phyloP scores from a whole-genome alignment of 2,888 invertebrate species.

The Gastrophysa polygoni region DNA sequence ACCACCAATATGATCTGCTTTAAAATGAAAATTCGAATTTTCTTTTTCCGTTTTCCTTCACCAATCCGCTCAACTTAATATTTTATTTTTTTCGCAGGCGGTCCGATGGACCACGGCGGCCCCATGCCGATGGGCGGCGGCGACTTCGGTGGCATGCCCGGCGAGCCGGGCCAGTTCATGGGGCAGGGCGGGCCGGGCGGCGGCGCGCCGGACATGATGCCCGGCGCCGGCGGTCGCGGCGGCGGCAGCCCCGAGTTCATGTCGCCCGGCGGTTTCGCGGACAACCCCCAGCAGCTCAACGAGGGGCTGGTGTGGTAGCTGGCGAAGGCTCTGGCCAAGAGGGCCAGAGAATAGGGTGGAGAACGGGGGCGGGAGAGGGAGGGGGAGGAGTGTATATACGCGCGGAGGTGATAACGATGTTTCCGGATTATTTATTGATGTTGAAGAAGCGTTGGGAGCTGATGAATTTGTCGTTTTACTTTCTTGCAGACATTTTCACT shows the following conservation, averaged over 20 bases:
- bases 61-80: not conserved
- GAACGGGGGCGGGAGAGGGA: not conserved
- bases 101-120: slow-evolving; percentile 73
- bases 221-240: slow-evolving; percentile 66
- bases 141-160: slow-evolving; percentile 76
- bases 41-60: too few species aligned
- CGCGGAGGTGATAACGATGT: not conserved
- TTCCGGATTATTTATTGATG: not conserved
- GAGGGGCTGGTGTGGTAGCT: slow-evolving; percentile 78
- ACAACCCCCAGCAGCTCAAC: slow-evolving; percentile 75
- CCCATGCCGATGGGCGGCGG: slow-evolving; percentile 74
- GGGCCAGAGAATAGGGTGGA: slow-evolving; percentile 54
- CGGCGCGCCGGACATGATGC: slow-evolving; percentile 63
- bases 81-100: slow-evolving; percentile 60
- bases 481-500: too few species aligned
- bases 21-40: too few species aligned
- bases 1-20: too few species aligned
- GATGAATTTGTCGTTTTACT: not conserved
- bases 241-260: slow-evolving; percentile 80
- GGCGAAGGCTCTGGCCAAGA: slow-evolving; percentile 59
- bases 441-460: not conserved
- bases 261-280: slow-evolving; percentile 66
- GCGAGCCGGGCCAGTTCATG: slow-evolving; percentile 68
- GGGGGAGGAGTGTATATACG: not conserved
- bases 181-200: slow-evolving; percentile 59